Percentiles rank a stretch among this genome's conserved stretches.
These are phyloP conservation scores for Trachymyrmex cornetzi DNA, from an alignment of 1,140 invertebrate genomes.

Conservation along the genomic window DNA sequence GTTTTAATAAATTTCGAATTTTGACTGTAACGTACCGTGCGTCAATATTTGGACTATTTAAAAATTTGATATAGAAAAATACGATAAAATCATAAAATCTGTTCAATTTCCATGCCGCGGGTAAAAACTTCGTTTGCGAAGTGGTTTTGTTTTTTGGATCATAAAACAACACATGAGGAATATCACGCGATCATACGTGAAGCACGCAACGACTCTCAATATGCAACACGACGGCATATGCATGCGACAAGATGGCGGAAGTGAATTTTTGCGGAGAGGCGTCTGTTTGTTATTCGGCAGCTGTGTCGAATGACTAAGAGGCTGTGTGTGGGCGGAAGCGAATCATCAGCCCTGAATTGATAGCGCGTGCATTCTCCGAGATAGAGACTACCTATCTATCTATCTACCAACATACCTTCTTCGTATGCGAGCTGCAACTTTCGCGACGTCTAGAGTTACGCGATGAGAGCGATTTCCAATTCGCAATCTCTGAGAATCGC, in stretches of 20 bases:
- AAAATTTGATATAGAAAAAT: background rate
- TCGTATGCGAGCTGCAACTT: conserved; percentile 4
- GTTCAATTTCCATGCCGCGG: background rate
- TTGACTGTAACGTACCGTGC: background rate
- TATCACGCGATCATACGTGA: conserved; percentile 1
- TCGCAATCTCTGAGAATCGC: background rate
- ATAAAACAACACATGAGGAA: background rate
- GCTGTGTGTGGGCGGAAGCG: conserved; percentile 67
- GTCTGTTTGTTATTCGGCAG: conserved; percentile 59
- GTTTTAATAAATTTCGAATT: background rate
- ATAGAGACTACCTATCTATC: conserved; percentile 46
- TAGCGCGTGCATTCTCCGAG: conserved; percentile 63
- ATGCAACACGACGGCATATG: conserved; percentile 27
- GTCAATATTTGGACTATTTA: background rate
- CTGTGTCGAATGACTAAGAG: conserved; percentile 70
- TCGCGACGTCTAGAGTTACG: conserved; percentile 14
- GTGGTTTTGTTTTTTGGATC: background rate
- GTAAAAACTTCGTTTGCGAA: background rate
- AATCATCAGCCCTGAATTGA: conserved; percentile 76
- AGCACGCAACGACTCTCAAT: conserved; percentile 27
- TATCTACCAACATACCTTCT: conserved; percentile 1
- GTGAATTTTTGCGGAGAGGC: conserved; percentile 42
- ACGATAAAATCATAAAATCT: conserved; percentile 7
- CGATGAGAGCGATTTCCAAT: conserved; percentile 12
- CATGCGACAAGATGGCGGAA: conserved; percentile 50